A percentile compares a stretch with the other conserved stretches of the same genome.
Evolutionary conservation across 2,113 vertebrate species (phyloP).

Genomic region (Sebastes fasciatus): DNA sequence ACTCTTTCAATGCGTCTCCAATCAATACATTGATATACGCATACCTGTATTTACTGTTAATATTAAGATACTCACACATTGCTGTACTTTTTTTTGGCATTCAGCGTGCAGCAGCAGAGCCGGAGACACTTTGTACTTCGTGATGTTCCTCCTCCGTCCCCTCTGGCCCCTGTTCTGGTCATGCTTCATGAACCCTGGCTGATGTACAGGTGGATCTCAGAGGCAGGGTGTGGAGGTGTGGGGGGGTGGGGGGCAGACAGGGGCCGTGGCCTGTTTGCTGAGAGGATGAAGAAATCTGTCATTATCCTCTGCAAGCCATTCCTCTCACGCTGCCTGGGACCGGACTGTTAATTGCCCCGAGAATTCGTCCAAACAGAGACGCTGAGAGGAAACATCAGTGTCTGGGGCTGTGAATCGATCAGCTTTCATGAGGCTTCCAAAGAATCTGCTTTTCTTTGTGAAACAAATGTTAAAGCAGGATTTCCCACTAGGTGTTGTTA

Average conservation of each 20-base stretch:
- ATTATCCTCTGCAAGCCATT: conserved; percentile 70
- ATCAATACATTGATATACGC: conserved; percentile 43
- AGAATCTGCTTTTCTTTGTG: conserved; percentile 26
- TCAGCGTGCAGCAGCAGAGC: conserved; percentile 5
- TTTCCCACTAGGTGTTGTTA: conserved; percentile 43
- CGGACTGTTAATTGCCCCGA: conserved; percentile 52
- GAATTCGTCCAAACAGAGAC: conserved; percentile 55
- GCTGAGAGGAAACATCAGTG: not conserved
- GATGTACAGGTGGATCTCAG: conserved; percentile 60
- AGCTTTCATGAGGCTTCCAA: not conserved
- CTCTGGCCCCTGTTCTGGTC: conserved; percentile 42
- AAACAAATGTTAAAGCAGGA: conserved; percentile 37
- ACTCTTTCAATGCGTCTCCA: conserved; percentile 19
- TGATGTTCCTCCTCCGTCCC: conserved; percentile 22
- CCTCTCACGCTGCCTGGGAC: conserved; percentile 55
- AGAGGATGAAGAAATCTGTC: conserved; percentile 64
- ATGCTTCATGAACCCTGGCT: conserved; percentile 59
- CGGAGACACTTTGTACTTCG: conserved; percentile 24
- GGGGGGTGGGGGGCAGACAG: not conserved
- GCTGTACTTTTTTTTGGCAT: conserved; percentile 20
- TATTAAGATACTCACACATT: conserved; percentile 1
- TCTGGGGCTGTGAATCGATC: conserved; percentile 6
- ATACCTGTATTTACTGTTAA: conserved; percentile 27
- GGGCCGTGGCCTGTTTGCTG: conserved; percentile 65
- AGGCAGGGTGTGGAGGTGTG: not conserved